Percentiles rank a stretch among this genome's conserved stretches.
phyloP scores from a whole-genome alignment of 2,888 invertebrate species.

The Congeria kusceri region DNA sequence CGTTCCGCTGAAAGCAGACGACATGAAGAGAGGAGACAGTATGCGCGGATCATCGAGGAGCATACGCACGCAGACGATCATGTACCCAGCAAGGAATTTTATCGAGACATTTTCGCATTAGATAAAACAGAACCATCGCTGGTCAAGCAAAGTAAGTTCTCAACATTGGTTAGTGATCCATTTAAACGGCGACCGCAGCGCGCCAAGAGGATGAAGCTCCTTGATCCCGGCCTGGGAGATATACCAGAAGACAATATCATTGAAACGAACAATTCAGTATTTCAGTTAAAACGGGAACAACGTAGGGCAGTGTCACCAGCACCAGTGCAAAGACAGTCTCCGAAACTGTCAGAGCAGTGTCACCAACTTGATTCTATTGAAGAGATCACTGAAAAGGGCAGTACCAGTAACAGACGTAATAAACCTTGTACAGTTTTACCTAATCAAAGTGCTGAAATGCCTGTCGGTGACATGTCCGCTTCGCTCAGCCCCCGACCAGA shows the following conservation, averaged over 20 bases:
- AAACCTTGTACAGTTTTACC: too few relatives aligned
- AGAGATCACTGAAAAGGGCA: background rate
- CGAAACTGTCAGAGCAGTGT: constrained; percentile 30
- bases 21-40: background rate
- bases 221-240: constrained; percentile 57
- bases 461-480: background rate
- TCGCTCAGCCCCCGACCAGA: background rate
- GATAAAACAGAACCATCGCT: constrained; percentile 4
- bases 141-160: constrained; percentile 15
- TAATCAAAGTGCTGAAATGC: background rate
- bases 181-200: constrained; percentile 63
- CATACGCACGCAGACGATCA: background rate
- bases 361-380: background rate
- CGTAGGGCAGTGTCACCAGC: constrained; percentile 57
- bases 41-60: background rate
- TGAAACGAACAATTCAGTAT: constrained; percentile 13
- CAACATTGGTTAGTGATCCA: constrained; percentile 36
- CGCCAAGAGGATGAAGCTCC: constrained; percentile 68
- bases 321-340: constrained; percentile 53
- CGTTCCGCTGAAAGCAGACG: constrained; percentile 18
- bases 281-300: constrained; percentile 5
- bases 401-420: too few relatives aligned
- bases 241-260: constrained; percentile 69
- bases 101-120: constrained; percentile 39
- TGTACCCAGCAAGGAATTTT: constrained; percentile 29